phyloP scores from a whole-genome alignment of 2,797 vertebrate genomes.

The Oryzias sinensis region DNA sequence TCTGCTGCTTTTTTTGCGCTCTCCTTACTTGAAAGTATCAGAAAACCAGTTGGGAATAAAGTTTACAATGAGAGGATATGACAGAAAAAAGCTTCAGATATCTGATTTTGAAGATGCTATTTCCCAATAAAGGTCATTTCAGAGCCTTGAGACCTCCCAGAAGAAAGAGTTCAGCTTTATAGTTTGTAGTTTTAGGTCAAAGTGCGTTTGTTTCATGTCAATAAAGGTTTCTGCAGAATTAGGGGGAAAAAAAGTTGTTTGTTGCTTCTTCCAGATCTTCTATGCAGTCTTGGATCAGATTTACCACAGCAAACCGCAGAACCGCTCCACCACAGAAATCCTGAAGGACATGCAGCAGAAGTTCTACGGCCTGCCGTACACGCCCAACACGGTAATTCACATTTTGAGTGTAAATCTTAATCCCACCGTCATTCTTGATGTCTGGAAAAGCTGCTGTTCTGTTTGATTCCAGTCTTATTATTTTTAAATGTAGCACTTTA shows the following conservation, averaged over 20 bases:
- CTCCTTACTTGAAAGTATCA: too few relatives aligned
- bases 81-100: too few relatives aligned
- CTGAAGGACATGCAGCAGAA: conserved; percentile 89
- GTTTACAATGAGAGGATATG: too few relatives aligned
- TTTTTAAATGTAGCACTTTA: too few relatives aligned
- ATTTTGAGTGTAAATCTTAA: not conserved
- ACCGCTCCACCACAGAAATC: conserved; percentile 87
- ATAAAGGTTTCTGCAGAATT: not conserved
- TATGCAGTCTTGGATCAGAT: conserved; percentile 94
- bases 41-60: too few relatives aligned
- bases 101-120: too few relatives aligned
- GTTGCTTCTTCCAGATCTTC: conserved; percentile 82
- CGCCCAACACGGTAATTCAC: conserved; percentile 84
- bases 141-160: not conserved
- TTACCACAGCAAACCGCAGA: conserved; percentile 89
- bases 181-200: not conserved
- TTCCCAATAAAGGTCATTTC: not conserved
- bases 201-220: too few relatives aligned
- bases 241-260: not conserved
- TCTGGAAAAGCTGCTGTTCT: too few relatives aligned
- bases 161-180: not conserved
- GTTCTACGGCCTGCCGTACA: conserved; percentile 89
- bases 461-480: too few relatives aligned
- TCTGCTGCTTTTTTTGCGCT: too few relatives aligned
- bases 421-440: too few relatives aligned